These are phyloP conservation scores for Littorina saxatilis DNA, from an alignment of 1,140 invertebrate genomes.

Conservation along the genomic window DNA sequence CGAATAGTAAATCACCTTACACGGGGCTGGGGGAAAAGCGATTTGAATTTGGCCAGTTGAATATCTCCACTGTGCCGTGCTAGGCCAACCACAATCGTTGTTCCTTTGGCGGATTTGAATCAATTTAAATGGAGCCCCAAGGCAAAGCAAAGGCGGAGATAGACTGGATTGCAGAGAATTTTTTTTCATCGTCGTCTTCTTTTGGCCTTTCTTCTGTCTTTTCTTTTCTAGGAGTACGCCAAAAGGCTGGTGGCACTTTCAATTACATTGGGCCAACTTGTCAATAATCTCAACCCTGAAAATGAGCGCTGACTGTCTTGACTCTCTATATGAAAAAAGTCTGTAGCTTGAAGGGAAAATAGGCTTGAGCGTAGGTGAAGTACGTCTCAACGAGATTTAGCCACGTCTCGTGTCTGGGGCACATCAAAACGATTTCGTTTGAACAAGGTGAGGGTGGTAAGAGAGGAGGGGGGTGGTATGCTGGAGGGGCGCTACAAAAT, in stretches of 20 bases:
- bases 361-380: too few relatives aligned
- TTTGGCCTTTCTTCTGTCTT: too few relatives aligned
- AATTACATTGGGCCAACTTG: not conserved
- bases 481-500: too few relatives aligned
- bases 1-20: conserved; percentile 5
- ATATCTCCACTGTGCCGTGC: not conserved
- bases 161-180: not conserved
- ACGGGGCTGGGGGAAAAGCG: not conserved
- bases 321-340: too few relatives aligned
- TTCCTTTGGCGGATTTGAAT: conserved; percentile 15
- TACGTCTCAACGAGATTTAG: too few relatives aligned
- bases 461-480: too few relatives aligned
- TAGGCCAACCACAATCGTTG: not conserved
- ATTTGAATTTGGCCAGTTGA: conserved; percentile 9
- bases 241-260: conserved; percentile 10
- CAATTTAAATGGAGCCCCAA: conserved; percentile 3
- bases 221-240: not conserved
- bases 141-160: not conserved
- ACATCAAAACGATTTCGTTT: too few relatives aligned
- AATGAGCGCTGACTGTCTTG: too few relatives aligned
- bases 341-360: too few relatives aligned
- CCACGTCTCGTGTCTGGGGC: too few relatives aligned
- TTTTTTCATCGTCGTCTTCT: not conserved
- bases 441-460: too few relatives aligned
- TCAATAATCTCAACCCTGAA: not conserved